Evolutionary conservation across 2,888 invertebrate species (phyloP), one percentile per base, ranked within the genome.

Genomic region (Spilosoma lubricipeda): DNA sequence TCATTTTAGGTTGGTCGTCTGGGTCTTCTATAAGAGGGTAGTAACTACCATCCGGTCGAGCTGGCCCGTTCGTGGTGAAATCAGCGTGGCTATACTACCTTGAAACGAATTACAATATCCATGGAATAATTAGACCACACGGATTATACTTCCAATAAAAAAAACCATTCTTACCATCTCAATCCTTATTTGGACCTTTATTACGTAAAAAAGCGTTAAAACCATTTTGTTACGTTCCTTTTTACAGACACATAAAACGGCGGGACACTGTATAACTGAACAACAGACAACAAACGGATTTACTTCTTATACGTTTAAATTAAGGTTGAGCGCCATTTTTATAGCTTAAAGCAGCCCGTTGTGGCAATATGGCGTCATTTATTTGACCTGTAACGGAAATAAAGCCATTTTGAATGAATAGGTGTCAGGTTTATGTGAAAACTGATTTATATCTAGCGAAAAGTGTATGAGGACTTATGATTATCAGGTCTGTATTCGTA

Each of bases 231-330:
- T 59, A 59, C 33, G 68, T 8, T n/a, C 39, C 15, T 56, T 23
- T 33, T 20, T 33, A 45, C 27, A 18, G 42, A 3, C 15, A 52
- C 52, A 27, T 42, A 67, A 42, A 42, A 15, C 27, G 30, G 30
- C 30, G 33, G 13, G 52, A 65, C 30, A 23, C 5, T 56, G 11
- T 33, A 33, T 64, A 33, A 15, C 27, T 39, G 42, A 56, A 48
- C 33, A 56, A 48, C 33, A 59, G 67, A 79, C 82, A 83, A 80
- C 75, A 81, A 82, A 78, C 73, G 73, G 73, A 82, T 84, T 83
- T 84, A 80, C 79, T 79, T 84, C 82, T 80, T 80, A 84, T 76
- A 80, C 78, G 82, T 84, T 83, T 75, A 82, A 83, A 83, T 83
- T 75, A 83, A 80, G 80, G 80, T 77, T 71, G 72, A 67, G 56